phyloP scores from a whole-genome alignment of 2,113 vertebrate genomes.

The Xiphophorus couchianus region DNA sequence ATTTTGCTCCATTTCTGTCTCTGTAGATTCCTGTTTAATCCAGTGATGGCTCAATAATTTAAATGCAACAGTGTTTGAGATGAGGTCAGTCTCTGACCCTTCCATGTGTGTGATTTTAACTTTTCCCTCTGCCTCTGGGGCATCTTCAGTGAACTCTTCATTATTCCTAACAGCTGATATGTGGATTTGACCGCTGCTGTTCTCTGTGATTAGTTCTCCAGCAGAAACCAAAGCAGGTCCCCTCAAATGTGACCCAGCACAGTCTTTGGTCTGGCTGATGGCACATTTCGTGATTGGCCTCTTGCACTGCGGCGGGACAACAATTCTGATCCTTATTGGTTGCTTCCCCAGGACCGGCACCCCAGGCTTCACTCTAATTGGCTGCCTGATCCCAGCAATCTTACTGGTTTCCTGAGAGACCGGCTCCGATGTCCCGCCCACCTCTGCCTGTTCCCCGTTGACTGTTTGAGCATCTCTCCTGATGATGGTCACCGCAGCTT shows the following conservation, averaged over 20 bases:
- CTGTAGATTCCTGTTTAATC: conserved; percentile 48
- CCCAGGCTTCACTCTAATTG: conserved; percentile 71
- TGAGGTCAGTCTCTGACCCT: conserved; percentile 24
- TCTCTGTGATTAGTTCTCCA: conserved; percentile 23
- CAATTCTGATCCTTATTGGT: conserved; percentile 75
- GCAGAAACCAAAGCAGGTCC: conserved; percentile 37
- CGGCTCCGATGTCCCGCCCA: conserved; percentile 63
- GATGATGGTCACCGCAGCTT: conserved; percentile 57
- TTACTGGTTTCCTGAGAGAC: conserved; percentile 63
- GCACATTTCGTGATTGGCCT: conserved; percentile 61
- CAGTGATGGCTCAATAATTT: conserved; percentile 19
- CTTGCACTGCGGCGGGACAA: conserved; percentile 64
- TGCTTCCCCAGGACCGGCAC: conserved; percentile 64
- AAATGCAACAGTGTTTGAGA: conserved; percentile 9
- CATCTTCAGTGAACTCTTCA: conserved; percentile 20
- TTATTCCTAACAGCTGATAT: conserved; percentile 28
- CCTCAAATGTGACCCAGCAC: conserved; percentile 33
- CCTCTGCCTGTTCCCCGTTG: conserved; percentile 68
- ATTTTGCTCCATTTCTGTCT: conserved; percentile 26
- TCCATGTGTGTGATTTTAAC: conserved; percentile 23
- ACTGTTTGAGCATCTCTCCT: conserved; percentile 62
- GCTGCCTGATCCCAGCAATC: conserved; percentile 62
- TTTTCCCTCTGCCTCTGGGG: conserved; percentile 22
- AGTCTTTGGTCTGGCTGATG: conserved; percentile 72
- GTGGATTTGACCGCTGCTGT: conserved; percentile 26